Evolutionary conservation across 1,140 invertebrate species (phyloP).

Genomic region (Ectropis grisescens): DNA sequence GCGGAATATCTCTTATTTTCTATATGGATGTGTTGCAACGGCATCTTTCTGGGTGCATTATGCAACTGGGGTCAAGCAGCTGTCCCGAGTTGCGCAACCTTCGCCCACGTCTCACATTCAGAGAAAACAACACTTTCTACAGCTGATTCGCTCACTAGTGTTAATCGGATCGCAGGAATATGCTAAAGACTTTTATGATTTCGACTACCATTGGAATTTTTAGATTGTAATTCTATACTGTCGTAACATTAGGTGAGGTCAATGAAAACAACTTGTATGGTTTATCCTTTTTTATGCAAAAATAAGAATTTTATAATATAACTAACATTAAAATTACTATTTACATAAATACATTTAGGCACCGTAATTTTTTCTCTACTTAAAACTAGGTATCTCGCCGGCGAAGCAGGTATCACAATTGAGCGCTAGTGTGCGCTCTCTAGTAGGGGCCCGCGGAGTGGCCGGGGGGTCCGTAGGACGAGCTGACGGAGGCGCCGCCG

Average conservation of each 20-base stretch:
- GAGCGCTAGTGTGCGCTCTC: conserved; percentile 34
- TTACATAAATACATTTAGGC: conserved; percentile 71
- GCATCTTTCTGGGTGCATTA: conserved; percentile 41
- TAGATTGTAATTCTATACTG: too few relatives aligned
- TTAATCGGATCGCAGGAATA: not conserved
- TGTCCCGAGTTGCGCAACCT: conserved; percentile 36
- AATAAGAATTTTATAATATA: conserved; percentile 62
- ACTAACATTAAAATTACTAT: conserved; percentile 70
- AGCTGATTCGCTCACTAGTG: conserved; percentile 19
- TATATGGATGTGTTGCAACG: conserved; percentile 45
- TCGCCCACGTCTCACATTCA: conserved; percentile 35
- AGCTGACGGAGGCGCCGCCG: conserved; percentile 35
- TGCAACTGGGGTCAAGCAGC: conserved; percentile 48
- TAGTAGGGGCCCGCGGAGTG: conserved; percentile 64
- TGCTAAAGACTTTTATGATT: not conserved
- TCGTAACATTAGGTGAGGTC: too few relatives aligned
- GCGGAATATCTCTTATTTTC: conserved; percentile 46
- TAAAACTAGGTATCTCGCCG: conserved; percentile 58
- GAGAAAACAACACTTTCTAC: conserved; percentile 61
- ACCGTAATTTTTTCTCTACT: conserved; percentile 70
- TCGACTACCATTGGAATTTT: too few relatives aligned
- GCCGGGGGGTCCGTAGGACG: conserved; percentile 60
- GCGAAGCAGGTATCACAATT: conserved; percentile 63
- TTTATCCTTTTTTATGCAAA: conserved; percentile 69
- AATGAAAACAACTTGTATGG: conserved; percentile 4